phyloP scores from a whole-genome alignment of 2,113 vertebrate genomes.

The Sceloporus undulatus region DNA sequence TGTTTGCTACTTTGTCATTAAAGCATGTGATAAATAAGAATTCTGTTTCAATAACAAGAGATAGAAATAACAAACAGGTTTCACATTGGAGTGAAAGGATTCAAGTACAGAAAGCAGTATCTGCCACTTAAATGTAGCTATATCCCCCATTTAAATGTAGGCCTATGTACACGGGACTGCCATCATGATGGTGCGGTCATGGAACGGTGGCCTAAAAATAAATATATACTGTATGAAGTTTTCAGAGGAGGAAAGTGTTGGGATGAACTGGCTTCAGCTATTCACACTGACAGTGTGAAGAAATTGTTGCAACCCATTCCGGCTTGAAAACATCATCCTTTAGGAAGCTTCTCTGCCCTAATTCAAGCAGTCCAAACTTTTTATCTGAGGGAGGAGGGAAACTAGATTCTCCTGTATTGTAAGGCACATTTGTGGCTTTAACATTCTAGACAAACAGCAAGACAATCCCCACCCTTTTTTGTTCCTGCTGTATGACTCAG shows the following conservation, averaged over 20 bases:
- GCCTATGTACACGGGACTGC: too few relatives aligned
- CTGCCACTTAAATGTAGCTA: too few relatives aligned
- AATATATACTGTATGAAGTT: not conserved
- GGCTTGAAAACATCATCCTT: constrained; percentile 22
- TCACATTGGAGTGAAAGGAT: too few relatives aligned
- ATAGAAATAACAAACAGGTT: too few relatives aligned
- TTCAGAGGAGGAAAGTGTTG: not conserved
- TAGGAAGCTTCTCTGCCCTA: constrained; percentile 45
- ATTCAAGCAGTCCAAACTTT: constrained; percentile 16
- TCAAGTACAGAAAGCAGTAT: too few relatives aligned
- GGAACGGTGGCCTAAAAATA: not conserved
- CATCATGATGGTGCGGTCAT: not conserved
- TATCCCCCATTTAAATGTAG: too few relatives aligned
- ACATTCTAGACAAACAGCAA: constrained; percentile 72
- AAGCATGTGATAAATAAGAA: not conserved
- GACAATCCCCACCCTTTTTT: constrained; percentile 70
- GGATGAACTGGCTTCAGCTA: not conserved
- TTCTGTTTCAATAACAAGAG: not conserved
- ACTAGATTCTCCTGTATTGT: constrained; percentile 48
- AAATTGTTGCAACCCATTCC: constrained; percentile 13
- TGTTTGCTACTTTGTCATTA: not conserved
- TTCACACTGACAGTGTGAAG: not conserved
- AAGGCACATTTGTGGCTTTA: constrained; percentile 64
- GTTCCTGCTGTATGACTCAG: constrained; percentile 69
- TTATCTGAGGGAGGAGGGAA: constrained; percentile 56